Base-by-base conservation (phyloP, 2,113 vertebrate genomes). In the Syngnathus typhle region DNA sequence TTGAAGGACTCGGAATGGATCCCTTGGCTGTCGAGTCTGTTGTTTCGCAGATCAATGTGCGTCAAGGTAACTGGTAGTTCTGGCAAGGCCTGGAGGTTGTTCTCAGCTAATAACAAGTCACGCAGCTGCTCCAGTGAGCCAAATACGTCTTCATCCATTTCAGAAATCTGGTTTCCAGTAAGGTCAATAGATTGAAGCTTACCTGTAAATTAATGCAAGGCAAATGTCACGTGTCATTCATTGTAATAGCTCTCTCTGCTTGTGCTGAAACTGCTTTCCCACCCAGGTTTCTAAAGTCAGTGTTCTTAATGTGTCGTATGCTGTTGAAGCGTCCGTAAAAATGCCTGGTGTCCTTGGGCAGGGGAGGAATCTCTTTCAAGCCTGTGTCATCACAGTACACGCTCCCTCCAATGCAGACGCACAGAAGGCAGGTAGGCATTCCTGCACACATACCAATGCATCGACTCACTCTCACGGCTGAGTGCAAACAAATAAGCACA, bases 321-420 rank as follows among this genome's bases (percentile, higher is more conserved):
- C 78, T 90, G 85, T 94, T 95, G 90, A 92, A 95, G 69, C 91
- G 90, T 4, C 89, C 90, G 0, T 93, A 95, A 16, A 95, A 91
- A 82, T 91, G 92, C 1, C 78, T 67, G 6, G 92, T 94, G 4
- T 83, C 88, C 21, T 85, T 89, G 0, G 94, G 93, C 70, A 94
- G 89, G 1, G 68, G 83, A 0, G 93, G 93, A 13, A 93, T 81
- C 49, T 46, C 71, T 41, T 90, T 84, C 46, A 94, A 82, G 44
- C 82, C 69, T 0, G 84, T 21, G 1, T 94, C 91, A 0, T 94
- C 92, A 1, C 93, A 94, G 86, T 94, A 94, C 32, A 93, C 90
- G 0, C 92, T 95, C 55, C 86, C 90, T 41, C 91, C 77, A 0
- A 94, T 82, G 70, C 93, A 95, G 43, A 92, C 85, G 47, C 93